Evolutionary conservation across 2,888 invertebrate species (phyloP), one percentile per base, ranked within the genome.

Genomic region (Tigriopus californicus): DNA sequence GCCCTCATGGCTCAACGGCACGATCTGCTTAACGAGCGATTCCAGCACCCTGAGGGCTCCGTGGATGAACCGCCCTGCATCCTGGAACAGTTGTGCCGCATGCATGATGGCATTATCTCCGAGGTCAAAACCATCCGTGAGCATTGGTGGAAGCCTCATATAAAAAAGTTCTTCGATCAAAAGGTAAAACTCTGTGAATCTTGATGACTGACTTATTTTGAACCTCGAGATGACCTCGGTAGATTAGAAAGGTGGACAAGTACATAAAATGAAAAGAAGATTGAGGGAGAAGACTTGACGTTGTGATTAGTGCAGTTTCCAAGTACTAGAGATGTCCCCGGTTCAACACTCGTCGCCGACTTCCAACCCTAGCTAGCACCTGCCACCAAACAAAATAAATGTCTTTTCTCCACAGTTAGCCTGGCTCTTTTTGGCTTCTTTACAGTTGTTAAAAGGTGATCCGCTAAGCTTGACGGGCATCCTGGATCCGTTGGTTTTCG

Each of bases 111-210:
- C 0, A 76, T 86, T 47, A 75, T 82, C n/a, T 78, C 87, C 2
- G 94, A 95, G 70, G 92, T 91, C 8, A 84, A 85, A 68, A 81
- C 84, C 22, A 86, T 91, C 69, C 91, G 92, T 69, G 83, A 86
- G 66, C 91, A 90, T 68, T 83, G 81, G 67, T 84, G 86, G 76
- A 85, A 81, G 66, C 80, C 80, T 58, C 81, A 86, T 56, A 79
- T 94, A 44, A 79, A 77, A 64, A 80, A 80, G 65, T 77, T 88
- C 65, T 83, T 87, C 68, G 79, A 81, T 3, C 81, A 79, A 70
- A 78, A 77, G 69, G 80, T 81, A 70, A 65, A 62, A 40, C 62
- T 72, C n/a, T n/a, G n/a, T n/a, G n/a, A n/a, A n/a, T n/a, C n/a
- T n/a, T n/a, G n/a, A n/a, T n/a, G n/a, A n/a, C n/a, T n/a, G n/a